These are phyloP conservation scores for Nematolebias whitei DNA, from an alignment of 2,113 vertebrate species.

Conservation along the genomic window DNA sequence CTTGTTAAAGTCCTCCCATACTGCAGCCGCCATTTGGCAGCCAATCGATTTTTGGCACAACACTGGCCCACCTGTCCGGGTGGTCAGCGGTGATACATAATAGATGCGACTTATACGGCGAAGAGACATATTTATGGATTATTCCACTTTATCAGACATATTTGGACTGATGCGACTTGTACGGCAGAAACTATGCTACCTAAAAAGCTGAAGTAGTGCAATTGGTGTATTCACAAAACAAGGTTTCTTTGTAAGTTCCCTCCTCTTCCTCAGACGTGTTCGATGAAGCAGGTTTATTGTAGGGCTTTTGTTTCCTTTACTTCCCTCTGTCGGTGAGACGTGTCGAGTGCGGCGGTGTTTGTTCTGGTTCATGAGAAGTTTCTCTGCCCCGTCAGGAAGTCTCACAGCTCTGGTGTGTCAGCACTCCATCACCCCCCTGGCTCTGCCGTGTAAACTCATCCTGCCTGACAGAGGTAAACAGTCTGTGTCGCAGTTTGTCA, in stretches of 20 bases:
- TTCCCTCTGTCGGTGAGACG: conserved; percentile 51
- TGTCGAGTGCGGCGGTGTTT: neutral
- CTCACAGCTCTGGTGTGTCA: conserved; percentile 94
- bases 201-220: neutral
- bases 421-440: conserved; percentile 94
- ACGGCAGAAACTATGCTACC: no score
- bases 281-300: no score
- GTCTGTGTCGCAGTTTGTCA: neutral
- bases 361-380: neutral
- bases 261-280: neutral
- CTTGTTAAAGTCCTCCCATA: no score
- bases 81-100: no score
- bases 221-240: neutral
- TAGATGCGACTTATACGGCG: no score
- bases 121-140: no score
- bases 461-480: conserved; percentile 90
- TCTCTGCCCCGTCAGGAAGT: conserved; percentile 81
- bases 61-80: no score
- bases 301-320: neutral
- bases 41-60: no score
- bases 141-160: no score
- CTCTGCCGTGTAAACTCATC: conserved; percentile 92
- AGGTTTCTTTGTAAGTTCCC: neutral
- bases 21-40: no score
- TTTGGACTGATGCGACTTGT: no score